Evolutionary conservation across 2,797 vertebrate genomes (phyloP).

Genomic region (Lycodopsis pacificus): DNA sequence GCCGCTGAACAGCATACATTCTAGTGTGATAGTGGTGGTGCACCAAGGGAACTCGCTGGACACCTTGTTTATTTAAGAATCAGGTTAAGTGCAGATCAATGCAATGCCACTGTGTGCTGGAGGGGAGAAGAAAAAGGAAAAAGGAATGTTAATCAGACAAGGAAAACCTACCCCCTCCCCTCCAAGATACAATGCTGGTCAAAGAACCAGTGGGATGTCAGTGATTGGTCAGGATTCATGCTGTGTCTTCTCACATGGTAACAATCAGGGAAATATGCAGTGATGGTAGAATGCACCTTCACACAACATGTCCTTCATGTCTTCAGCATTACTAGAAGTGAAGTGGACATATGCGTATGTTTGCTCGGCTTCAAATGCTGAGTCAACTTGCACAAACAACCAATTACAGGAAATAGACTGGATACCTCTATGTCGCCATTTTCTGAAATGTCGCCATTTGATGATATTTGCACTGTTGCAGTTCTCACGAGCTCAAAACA

Average conservation of each 20-base stretch:
- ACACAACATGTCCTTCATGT: background rate
- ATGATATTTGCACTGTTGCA: constrained; percentile 17
- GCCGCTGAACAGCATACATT: constrained; percentile 51
- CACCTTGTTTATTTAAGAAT: constrained; percentile 76
- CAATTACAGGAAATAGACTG: constrained; percentile 1
- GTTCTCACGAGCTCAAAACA: constrained; percentile 4
- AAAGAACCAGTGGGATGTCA: constrained; percentile 12
- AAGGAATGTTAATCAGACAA: constrained; percentile 57
- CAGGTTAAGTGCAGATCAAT: constrained; percentile 70
- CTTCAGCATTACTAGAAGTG: background rate
- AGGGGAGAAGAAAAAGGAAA: constrained; percentile 42
- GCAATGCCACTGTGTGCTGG: constrained; percentile 39
- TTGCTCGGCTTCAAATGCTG: constrained; percentile 8
- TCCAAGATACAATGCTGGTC: too few relatives aligned
- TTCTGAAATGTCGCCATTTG: constrained; percentile 20
- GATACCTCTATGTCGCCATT: background rate
- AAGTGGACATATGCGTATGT: background rate
- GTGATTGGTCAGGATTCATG: constrained; percentile 26
- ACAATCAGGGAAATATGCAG: constrained; percentile 13
- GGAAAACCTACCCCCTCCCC: constrained; percentile 11
- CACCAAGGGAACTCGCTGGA: constrained; percentile 56
- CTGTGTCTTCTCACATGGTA: constrained; percentile 21
- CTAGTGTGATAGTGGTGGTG: constrained; percentile 43
- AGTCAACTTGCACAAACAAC: background rate
- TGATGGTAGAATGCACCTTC: constrained; percentile 5